A percentile compares a stretch with the other conserved stretches of the same genome.
Evolutionary conservation across 2,797 vertebrate genomes (phyloP).

Genomic region (Peromyscus nudipes): DNA sequence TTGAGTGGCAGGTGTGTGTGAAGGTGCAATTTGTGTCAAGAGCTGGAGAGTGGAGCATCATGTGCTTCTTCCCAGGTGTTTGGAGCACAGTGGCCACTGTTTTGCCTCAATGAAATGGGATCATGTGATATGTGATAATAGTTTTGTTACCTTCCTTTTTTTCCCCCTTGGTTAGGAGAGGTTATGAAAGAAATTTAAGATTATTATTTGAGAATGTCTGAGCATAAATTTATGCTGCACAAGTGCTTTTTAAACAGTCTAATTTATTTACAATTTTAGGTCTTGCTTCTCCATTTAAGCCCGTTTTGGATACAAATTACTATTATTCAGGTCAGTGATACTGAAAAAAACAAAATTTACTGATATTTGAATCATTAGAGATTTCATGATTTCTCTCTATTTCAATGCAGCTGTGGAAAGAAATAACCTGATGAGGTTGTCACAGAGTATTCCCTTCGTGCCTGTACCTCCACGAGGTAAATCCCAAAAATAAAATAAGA

Average conservation of each 20-base stretch:
- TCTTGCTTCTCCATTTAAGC: slow-evolving; percentile 98
- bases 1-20: not conserved
- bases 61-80: not conserved
- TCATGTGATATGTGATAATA: not conserved
- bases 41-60: not conserved
- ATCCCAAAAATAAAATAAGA: slow-evolving; percentile 62
- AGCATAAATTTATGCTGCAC: slow-evolving; percentile 31
- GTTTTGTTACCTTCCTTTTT: not conserved
- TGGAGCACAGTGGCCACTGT: not conserved
- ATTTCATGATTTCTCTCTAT: slow-evolving; percentile 77
- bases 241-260: slow-evolving; percentile 55
- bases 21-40: not conserved
- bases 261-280: slow-evolving; percentile 88
- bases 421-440: slow-evolving; percentile 99
- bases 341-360: slow-evolving; percentile 69
- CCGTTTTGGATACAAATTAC: slow-evolving; percentile 95
- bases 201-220: slow-evolving; percentile 24
- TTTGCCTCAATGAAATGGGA: not conserved
- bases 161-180: not conserved
- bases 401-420: slow-evolving; percentile 95
- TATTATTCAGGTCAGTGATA: slow-evolving; percentile 96
- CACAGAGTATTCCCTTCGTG: slow-evolving; percentile 99
- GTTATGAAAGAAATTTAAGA: not conserved
- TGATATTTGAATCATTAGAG: slow-evolving; percentile 34
- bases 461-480: slow-evolving; percentile 98